phyloP scores from a whole-genome alignment of 1,140 invertebrate genomes.

The Hylaeus anthracinus region DNA sequence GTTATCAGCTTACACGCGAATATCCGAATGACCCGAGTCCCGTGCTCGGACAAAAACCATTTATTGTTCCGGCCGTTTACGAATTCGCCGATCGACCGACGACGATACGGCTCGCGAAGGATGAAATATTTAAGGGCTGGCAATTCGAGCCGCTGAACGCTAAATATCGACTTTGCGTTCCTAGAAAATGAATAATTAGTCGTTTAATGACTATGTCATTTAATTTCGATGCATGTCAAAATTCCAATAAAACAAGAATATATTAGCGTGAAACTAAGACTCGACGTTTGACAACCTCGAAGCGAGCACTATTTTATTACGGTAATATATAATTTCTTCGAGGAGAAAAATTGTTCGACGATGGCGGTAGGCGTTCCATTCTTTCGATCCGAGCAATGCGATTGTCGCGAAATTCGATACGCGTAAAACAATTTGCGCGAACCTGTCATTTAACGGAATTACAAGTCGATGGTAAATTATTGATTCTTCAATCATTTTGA shows the following conservation, averaged over 20 bases:
- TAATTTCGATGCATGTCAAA: too few species aligned
- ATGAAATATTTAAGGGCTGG: constrained; percentile 10
- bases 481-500: constrained; percentile 35
- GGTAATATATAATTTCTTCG: neutral
- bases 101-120: constrained; percentile 29
- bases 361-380: neutral
- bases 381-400: neutral
- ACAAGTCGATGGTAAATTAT: constrained; percentile 30
- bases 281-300: too few species aligned
- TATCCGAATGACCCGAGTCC: constrained; percentile 61
- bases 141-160: too few species aligned
- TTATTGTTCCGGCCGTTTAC: constrained; percentile 59
- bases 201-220: too few species aligned
- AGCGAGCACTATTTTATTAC: too few species aligned
- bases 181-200: too few species aligned
- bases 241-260: too few species aligned
- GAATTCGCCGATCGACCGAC: constrained; percentile 15
- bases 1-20: constrained; percentile 65
- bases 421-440: neutral
- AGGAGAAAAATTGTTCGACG: neutral
- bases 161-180: too few species aligned
- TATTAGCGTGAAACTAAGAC: too few species aligned
- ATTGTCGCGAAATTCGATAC: neutral
- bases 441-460: constrained; percentile 32
- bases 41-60: constrained; percentile 59